These are phyloP conservation scores for Catocala sponsa DNA, from an alignment of 2,888 invertebrate genomes.

Conservation along the genomic window DNA sequence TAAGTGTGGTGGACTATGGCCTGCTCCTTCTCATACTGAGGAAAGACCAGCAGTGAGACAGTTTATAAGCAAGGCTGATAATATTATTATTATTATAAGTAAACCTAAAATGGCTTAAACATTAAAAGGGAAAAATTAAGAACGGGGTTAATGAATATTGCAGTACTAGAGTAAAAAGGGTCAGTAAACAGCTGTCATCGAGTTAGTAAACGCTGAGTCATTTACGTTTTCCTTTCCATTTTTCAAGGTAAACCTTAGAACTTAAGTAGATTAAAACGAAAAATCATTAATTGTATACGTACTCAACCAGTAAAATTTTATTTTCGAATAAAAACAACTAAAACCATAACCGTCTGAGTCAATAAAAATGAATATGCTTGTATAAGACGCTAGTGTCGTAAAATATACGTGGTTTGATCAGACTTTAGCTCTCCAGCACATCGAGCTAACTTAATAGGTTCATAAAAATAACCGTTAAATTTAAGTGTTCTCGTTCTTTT, in stretches of 20 bases:
- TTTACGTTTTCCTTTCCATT: not conserved
- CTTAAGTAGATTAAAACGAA: not conserved
- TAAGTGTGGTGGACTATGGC: too few relatives aligned
- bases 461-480: conserved; percentile 22
- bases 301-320: conserved; percentile 1
- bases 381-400: conserved; percentile 14
- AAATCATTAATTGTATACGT: not conserved
- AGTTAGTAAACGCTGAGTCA: not conserved
- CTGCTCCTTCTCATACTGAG: too few relatives aligned
- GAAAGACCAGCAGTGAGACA: too few relatives aligned
- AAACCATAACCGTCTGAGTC: not conserved
- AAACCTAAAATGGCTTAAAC: too few relatives aligned
- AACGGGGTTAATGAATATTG: too few relatives aligned
- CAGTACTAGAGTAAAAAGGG: too few relatives aligned
- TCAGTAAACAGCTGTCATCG: too few relatives aligned
- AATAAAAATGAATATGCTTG: conserved; percentile 18
- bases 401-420: conserved; percentile 9
- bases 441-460: conserved; percentile 13
- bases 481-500: conserved; percentile 3
- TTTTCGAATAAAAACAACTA: not conserved
- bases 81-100: too few relatives aligned
- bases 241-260: not conserved
- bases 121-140: too few relatives aligned
- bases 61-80: too few relatives aligned
- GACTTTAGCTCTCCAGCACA: conserved; percentile 7